Percentiles rank a stretch among this genome's conserved stretches.
phyloP scores from a whole-genome alignment of 2,113 vertebrate species.

The Corydoras maculifer region DNA sequence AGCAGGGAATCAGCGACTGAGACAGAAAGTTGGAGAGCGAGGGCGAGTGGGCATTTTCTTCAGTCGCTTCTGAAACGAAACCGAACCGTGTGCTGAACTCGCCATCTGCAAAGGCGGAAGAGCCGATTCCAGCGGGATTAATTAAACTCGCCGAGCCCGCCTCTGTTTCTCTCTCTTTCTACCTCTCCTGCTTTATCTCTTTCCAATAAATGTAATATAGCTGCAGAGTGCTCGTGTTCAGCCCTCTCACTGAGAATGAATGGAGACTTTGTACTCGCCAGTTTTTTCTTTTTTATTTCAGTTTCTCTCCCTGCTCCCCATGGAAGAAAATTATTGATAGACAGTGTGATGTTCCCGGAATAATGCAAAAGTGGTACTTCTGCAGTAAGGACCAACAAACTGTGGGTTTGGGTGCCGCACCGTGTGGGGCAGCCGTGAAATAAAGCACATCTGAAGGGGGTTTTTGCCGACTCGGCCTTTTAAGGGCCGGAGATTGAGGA shows the following conservation, averaged over 20 bases:
- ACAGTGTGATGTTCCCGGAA: neutral
- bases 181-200: slow-evolving; percentile 1
- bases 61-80: slow-evolving; percentile 34
- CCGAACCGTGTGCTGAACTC: slow-evolving; percentile 40
- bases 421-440: slow-evolving; percentile 8
- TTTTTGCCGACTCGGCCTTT: slow-evolving; percentile 6
- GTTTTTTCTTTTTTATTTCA: slow-evolving; percentile 21
- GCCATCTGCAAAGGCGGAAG: slow-evolving; percentile 42
- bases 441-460: neutral
- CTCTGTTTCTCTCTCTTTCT: slow-evolving; percentile 24
- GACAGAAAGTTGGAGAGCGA: slow-evolving; percentile 35
- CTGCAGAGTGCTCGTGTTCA: slow-evolving; percentile 8
- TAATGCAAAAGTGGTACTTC: slow-evolving; percentile 26
- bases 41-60: slow-evolving; percentile 31
- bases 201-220: slow-evolving; percentile 35
- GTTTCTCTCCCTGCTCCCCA: slow-evolving; percentile 1
- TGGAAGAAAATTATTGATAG: slow-evolving; percentile 12
- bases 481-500: slow-evolving; percentile 4
- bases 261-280: slow-evolving; percentile 21
- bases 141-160: slow-evolving; percentile 35
- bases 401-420: slow-evolving; percentile 11
- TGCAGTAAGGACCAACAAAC: slow-evolving; percentile 3
- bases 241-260: slow-evolving; percentile 17
- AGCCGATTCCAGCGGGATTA: slow-evolving; percentile 40
- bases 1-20: slow-evolving; percentile 2